Evolutionary conservation across 2,888 invertebrate species (phyloP).

Genomic region (Leptopilina syphax): DNA sequence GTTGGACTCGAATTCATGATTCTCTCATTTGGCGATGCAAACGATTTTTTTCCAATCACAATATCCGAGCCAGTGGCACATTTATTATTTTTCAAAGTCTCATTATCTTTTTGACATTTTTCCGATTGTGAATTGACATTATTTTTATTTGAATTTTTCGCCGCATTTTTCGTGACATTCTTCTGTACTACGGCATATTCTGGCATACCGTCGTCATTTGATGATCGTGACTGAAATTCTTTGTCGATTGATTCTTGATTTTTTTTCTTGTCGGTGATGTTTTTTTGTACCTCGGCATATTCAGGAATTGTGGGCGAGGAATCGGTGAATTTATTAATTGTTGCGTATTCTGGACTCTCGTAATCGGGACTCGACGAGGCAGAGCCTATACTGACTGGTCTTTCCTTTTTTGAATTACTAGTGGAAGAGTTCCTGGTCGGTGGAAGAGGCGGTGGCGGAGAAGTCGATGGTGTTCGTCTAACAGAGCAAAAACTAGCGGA

Average conservation of each 20-base stretch:
- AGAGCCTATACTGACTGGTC: constrained; percentile 68
- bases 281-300: constrained; percentile 71
- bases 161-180: constrained; percentile 53
- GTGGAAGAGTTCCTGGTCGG: constrained; percentile 70
- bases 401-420: constrained; percentile 63
- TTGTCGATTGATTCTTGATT: neutral
- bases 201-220: constrained; percentile 59
- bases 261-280: constrained; percentile 18
- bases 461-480: constrained; percentile 75
- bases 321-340: constrained; percentile 67
- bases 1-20: constrained; percentile 64
- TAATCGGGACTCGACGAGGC: constrained; percentile 46
- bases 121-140: constrained; percentile 23
- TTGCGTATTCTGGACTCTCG: constrained; percentile 70
- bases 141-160: constrained; percentile 48
- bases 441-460: constrained; percentile 77
- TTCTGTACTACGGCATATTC: constrained; percentile 74
- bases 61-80: constrained; percentile 51
- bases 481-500: constrained; percentile 81
- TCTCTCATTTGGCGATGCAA: constrained; percentile 56
- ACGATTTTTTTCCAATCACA: constrained; percentile 58
- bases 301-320: constrained; percentile 69
- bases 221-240: constrained; percentile 37
- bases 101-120: constrained; percentile 51
- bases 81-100: constrained; percentile 38